These are phyloP conservation scores for Dendrocopos noguchii DNA, from an alignment of 2,113 vertebrate genomes.

Conservation along the genomic window DNA sequence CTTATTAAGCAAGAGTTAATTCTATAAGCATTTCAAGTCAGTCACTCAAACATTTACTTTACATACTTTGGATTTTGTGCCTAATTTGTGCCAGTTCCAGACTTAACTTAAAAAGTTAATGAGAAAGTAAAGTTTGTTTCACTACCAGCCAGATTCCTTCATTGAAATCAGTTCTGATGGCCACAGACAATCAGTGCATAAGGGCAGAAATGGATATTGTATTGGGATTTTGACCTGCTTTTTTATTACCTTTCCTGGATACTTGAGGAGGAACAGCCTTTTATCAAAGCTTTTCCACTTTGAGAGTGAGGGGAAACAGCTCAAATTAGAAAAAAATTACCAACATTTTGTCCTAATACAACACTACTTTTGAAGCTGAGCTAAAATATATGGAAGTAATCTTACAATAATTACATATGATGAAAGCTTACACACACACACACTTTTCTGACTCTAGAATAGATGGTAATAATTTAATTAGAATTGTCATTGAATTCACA, in stretches of 20 bases:
- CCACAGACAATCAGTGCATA: neutral
- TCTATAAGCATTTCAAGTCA: neutral
- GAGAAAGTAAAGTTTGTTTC: neutral
- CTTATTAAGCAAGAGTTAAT: neutral
- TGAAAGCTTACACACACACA: neutral
- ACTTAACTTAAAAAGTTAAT: neutral
- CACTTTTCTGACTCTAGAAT: neutral
- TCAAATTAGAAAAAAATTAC: neutral
- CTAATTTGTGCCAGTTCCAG: neutral
- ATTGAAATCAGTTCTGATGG: neutral
- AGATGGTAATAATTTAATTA: neutral
- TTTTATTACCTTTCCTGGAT: neutral
- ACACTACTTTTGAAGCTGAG: neutral
- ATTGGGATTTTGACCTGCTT: neutral
- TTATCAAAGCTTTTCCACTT: neutral
- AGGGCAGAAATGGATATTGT: neutral
- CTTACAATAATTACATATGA: slow-evolving; percentile 21
- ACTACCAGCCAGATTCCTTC: neutral
- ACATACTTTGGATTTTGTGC: neutral
- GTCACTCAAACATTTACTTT: neutral
- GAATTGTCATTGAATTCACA: neutral
- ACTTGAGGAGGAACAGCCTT: neutral
- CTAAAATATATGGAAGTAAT: neutral
- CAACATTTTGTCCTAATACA: neutral
- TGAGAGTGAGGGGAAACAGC: neutral